phyloP scores from a whole-genome alignment of 2,797 vertebrate genomes.

The Emydoidea blandingii region DNA sequence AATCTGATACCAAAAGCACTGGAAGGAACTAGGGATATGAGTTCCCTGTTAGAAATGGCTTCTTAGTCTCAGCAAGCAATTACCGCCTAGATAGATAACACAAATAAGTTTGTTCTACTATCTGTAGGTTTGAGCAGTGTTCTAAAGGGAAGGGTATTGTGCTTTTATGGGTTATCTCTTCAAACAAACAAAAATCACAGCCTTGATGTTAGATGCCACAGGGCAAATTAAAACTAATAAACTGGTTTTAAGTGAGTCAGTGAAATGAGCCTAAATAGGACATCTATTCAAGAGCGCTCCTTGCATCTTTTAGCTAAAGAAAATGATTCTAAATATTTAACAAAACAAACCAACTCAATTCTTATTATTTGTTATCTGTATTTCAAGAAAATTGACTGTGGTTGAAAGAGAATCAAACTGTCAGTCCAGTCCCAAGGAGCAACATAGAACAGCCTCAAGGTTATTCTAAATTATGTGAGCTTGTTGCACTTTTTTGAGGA shows the following conservation, averaged over 20 bases:
- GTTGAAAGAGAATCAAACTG: neutral
- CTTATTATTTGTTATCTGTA: constrained; percentile 56
- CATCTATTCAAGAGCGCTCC: constrained; percentile 19
- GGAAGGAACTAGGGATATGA: constrained; percentile 71
- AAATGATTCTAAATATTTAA: constrained; percentile 16
- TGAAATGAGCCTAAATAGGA: constrained; percentile 38
- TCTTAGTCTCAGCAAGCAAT: constrained; percentile 71
- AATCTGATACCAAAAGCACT: constrained; percentile 76
- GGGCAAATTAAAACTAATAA: constrained; percentile 68
- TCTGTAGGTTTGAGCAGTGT: constrained; percentile 55
- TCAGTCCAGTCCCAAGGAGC: neutral
- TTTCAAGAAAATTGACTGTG: constrained; percentile 25
- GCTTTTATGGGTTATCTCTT: constrained; percentile 51
- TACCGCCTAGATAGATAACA: constrained; percentile 61
- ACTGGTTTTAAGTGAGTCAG: constrained; percentile 50
- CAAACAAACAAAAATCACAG: constrained; percentile 50
- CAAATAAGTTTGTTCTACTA: constrained; percentile 61
- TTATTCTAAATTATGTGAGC: neutral
- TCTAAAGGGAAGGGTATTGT: constrained; percentile 61
- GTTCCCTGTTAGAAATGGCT: constrained; percentile 54
- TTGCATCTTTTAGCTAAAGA: constrained; percentile 15
- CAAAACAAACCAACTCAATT: constrained; percentile 63
- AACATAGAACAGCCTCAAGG: neutral
- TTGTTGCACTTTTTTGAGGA: neutral
- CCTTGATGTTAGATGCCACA: constrained; percentile 41